Conservation (phyloP, 2,888 invertebrate genomes). For the Sialis lutaria region DNA sequence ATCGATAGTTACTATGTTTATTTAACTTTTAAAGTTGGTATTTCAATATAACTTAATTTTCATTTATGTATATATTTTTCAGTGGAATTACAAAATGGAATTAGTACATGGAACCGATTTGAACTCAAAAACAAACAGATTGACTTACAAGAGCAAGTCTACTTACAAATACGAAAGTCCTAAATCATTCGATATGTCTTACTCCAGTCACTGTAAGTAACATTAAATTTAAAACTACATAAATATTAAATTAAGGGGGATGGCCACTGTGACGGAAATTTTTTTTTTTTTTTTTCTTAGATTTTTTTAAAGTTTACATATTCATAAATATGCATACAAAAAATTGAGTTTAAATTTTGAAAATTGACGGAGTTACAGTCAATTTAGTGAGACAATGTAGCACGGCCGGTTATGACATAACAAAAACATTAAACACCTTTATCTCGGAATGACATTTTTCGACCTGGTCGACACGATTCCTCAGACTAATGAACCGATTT, state of each 20-base stretch:
- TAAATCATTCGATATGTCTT: constrained; percentile 29
- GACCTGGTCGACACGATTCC: too few species aligned
- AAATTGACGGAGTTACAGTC: not conserved
- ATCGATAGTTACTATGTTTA: not conserved
- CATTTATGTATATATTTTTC: constrained; percentile 5
- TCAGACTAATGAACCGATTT: too few species aligned
- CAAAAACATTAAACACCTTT: too few species aligned
- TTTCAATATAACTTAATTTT: not conserved
- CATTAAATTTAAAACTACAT: not conserved
- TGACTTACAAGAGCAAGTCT: constrained; percentile 29
- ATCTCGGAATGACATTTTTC: too few species aligned
- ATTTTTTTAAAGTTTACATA: too few species aligned
- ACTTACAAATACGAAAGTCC: constrained; percentile 23
- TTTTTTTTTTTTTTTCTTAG: too few species aligned
- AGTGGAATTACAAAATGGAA: constrained; percentile 30
- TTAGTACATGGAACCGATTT: constrained; percentile 44
- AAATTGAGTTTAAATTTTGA: constrained; percentile 2
- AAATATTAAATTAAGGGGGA: not conserved
- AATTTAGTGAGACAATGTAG: too few species aligned
- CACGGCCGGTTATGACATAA: too few species aligned
- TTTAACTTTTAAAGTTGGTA: not conserved
- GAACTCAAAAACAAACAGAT: constrained; percentile 32
- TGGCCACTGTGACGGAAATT: too few species aligned
- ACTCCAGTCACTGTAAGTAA: constrained; percentile 27
- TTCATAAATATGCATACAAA: not conserved